These are phyloP conservation scores for Aspidiotus destructor DNA, from an alignment of 2,888 invertebrate species.

Conservation along the genomic window DNA sequence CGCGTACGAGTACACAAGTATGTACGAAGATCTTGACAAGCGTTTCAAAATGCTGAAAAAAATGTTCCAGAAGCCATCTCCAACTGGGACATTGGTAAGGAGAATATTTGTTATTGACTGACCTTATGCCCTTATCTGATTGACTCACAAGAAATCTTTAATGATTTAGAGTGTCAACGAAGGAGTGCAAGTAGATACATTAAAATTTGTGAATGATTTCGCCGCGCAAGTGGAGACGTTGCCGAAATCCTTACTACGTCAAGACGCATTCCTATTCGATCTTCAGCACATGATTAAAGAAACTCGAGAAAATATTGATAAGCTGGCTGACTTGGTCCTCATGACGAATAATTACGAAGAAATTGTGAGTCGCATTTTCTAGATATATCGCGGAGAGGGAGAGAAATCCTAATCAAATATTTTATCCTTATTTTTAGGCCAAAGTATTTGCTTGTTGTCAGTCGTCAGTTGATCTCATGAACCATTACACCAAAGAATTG, in stretches of 20 bases:
- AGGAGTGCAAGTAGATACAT: constrained; percentile 60
- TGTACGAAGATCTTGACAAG: constrained; percentile 53
- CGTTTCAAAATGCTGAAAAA: constrained; percentile 40
- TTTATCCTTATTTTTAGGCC: constrained; percentile 43
- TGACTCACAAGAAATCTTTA: no score
- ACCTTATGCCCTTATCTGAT: no score
- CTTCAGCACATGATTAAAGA: constrained; percentile 63
- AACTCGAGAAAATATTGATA: constrained; percentile 56
- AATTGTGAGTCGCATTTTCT: constrained; percentile 11
- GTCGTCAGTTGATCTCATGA: constrained; percentile 69
- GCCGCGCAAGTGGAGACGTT: constrained; percentile 75
- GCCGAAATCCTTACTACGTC: constrained; percentile 40
- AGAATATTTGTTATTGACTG: no score
- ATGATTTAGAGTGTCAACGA: constrained; percentile 41
- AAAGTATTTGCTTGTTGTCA: constrained; percentile 68
- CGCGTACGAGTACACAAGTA: constrained; percentile 55
- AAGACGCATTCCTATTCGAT: constrained; percentile 72
- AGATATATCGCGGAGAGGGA: not conserved
- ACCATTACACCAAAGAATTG: constrained; percentile 65
- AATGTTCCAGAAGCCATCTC: constrained; percentile 23
- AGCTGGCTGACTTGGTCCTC: constrained; percentile 46
- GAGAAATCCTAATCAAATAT: not conserved
- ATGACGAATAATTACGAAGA: constrained; percentile 17
- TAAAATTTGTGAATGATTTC: constrained; percentile 64
- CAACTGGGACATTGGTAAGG: not conserved